A percentile compares a stretch with the other conserved stretches of the same genome.
Evolutionary conservation across 2,888 invertebrate genomes (phyloP).

Genomic region (Ectropis crepuscularia): DNA sequence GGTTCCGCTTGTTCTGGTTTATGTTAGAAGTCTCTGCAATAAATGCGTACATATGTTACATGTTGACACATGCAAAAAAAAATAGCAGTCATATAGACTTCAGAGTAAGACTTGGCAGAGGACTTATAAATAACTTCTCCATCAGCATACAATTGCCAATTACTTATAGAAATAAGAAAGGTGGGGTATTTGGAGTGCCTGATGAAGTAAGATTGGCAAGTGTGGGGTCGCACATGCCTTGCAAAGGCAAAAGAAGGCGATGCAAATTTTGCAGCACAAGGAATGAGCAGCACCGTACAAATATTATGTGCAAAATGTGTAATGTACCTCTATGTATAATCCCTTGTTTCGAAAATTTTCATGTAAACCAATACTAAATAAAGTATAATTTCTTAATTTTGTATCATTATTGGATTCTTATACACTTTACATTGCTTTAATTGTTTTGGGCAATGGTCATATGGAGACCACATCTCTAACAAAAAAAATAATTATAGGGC

Average conservation of each 20-base stretch:
- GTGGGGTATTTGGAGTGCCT: constrained; percentile 16
- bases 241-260: constrained; percentile 9
- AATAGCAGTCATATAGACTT: constrained; percentile 7
- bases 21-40: constrained; percentile 24
- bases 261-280: constrained; percentile 20
- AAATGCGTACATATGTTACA: constrained; percentile 30
- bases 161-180: constrained; percentile 14
- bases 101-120: not conserved
- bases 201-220: constrained; percentile 16
- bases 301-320: constrained; percentile 13
- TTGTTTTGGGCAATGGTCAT: constrained; percentile 9
- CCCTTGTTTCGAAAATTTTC: constrained; percentile 6
- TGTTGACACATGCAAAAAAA: constrained; percentile 3
- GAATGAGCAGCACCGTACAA: constrained; percentile 11
- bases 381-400: constrained; percentile 3
- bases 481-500: constrained; percentile 8
- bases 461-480: constrained; percentile 11
- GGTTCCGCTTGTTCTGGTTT: constrained; percentile 25
- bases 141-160: constrained; percentile 10
- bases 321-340: constrained; percentile 16
- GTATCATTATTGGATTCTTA: constrained; percentile 11
- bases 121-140: constrained; percentile 5
- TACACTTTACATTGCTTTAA: constrained; percentile 10
- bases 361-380: constrained; percentile 10
- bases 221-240: constrained; percentile 14